phyloP scores from a whole-genome alignment of 2,113 vertebrate genomes.

The Gymnarchus niloticus region DNA sequence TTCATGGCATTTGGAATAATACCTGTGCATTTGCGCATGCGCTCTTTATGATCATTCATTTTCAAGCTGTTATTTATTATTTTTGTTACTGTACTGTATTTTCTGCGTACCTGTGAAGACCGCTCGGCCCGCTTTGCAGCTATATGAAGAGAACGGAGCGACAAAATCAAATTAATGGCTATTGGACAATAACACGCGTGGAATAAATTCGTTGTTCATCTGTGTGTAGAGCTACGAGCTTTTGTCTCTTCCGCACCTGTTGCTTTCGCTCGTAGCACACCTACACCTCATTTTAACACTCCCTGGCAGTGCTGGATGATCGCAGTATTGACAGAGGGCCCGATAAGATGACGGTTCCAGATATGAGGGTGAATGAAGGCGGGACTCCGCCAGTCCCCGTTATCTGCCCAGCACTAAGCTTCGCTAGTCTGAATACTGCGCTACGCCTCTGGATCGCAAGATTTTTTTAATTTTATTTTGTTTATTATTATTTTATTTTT shows the following conservation, averaged over 20 bases:
- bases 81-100: too few species aligned
- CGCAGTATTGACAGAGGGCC: conserved; percentile 1
- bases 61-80: not conserved
- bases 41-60: not conserved
- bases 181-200: not conserved
- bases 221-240: not conserved
- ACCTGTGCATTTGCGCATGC: not conserved
- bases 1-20: not conserved
- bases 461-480: too few species aligned
- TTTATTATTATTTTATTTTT: too few species aligned
- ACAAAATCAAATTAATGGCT: not conserved
- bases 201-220: not conserved
- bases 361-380: not conserved
- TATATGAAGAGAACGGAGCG: not conserved
- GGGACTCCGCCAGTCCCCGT: not conserved
- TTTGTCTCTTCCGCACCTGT: not conserved
- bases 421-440: not conserved
- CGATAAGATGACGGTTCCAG: not conserved
- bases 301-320: not conserved
- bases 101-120: too few species aligned
- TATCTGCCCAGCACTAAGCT: not conserved
- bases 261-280: not conserved
- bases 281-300: not conserved
- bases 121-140: not conserved
- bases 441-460: not conserved